These are phyloP conservation scores for Perodicticus potto DNA, from an alignment of 2,797 vertebrate species.

Conservation along the genomic window DNA sequence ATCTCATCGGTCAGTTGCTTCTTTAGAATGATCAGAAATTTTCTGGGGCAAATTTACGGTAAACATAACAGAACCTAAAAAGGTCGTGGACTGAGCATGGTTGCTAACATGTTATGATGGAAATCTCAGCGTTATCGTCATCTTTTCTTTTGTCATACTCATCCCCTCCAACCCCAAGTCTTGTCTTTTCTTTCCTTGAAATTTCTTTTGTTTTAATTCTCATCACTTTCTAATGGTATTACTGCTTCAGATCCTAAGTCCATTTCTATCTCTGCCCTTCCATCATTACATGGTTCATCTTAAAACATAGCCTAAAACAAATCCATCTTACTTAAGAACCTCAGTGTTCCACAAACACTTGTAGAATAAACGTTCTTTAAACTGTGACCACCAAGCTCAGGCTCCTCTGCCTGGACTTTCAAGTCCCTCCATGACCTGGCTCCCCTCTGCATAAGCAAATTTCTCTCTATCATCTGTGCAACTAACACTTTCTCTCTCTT, in stretches of 20 bases:
- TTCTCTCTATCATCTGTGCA: not conserved
- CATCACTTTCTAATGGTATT: not conserved
- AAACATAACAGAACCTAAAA: not conserved
- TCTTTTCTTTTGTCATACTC: too few species aligned
- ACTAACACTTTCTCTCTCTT: not conserved
- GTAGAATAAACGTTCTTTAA: not conserved
- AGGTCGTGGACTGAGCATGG: not conserved
- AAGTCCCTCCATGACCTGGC: not conserved
- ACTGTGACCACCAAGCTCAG: not conserved
- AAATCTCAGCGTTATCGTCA: not conserved
- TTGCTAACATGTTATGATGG: not conserved
- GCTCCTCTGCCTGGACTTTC: not conserved
- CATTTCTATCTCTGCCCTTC: not conserved
- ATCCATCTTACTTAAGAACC: not conserved
- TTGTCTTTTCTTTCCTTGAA: not conserved
- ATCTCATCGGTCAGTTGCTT: not conserved
- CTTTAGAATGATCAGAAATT: conserved; percentile 25
- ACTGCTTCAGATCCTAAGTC: not conserved
- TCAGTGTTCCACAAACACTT: not conserved
- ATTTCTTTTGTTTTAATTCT: not conserved
- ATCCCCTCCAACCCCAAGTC: too few species aligned
- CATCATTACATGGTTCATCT: not conserved
- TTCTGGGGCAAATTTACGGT: not conserved
- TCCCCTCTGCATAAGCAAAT: not conserved
- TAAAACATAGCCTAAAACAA: conserved; percentile 8